Evolutionary conservation across 2,888 invertebrate genomes (phyloP), one percentile per base, ranked within the genome.

Genomic region (Abrostola triplasia): DNA sequence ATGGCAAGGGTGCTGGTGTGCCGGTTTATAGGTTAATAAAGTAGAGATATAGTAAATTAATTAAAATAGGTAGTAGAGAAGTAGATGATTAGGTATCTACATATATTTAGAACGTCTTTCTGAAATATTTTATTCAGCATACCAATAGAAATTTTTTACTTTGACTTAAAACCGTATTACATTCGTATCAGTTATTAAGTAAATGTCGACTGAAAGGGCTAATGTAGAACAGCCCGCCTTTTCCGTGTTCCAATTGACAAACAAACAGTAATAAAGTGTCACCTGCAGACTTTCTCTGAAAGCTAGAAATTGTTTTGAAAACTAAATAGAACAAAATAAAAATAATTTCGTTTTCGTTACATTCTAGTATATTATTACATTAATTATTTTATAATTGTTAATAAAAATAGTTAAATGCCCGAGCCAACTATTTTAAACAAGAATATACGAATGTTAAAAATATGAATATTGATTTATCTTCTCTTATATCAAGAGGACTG

Each of bases 401-500:
- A 36, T n/a, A 54, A 47, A 50, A 0, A 57, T 7, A 42, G 10
- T 24, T 24, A 62, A 40, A 48, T 44, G 41, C 50, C 13, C 36
- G 44, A 55, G 13, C 11, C 10, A 7, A n/a, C 0, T 35, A 47
- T 8, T 11, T 0, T 9, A 40, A 53, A 58, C 10, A 24, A 6
- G 12, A n/a, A n/a, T n/a, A 36, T 8, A 47, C 38, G 6, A 37
- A 38, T 37, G 2, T 38, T 5, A 38, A n/a, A 7, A 48, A 11
- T 24, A 35, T 38, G 35, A n/a, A 10, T 49, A 35, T 6, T n/a
- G 7, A 49, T 48, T n/a, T n/a, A n/a, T n/a, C n/a, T 48, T 13
- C 5, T 10, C 5, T 10, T 55, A 51, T 59, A 81, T 74, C 70
- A 80, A 41, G 76, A 69, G 9, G 77, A 75, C 54, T 82, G 73